Evolutionary conservation across 2,888 invertebrate genomes (phyloP).

Genomic region (Trichogramma evanescens): DNA sequence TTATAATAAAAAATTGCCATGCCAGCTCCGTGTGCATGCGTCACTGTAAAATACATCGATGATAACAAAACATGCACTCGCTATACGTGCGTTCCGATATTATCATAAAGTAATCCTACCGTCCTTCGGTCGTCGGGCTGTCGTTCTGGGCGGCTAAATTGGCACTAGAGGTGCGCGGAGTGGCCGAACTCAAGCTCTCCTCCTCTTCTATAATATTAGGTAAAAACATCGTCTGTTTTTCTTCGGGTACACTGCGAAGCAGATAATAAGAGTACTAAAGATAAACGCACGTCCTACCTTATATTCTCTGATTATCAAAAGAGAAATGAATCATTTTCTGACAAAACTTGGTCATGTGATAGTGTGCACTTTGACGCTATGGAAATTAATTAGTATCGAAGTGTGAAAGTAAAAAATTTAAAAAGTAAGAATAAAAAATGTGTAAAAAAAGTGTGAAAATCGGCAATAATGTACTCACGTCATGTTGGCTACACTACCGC

Average conservation of each 20-base stretch:
- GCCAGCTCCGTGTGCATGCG: neutral
- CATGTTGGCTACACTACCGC: conserved; percentile 55
- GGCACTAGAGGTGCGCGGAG: conserved; percentile 35
- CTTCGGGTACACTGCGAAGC: conserved; percentile 49
- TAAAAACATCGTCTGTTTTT: conserved; percentile 52
- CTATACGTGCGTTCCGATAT: neutral
- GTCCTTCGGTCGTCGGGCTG: conserved; percentile 33
- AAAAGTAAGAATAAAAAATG: neutral
- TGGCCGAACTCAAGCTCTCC: conserved; percentile 37
- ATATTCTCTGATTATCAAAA: too few species aligned
- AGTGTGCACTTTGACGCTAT: neutral
- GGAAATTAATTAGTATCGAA: neutral
- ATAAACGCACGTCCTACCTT: neutral
- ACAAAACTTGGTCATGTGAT: neutral
- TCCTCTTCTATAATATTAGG: conserved; percentile 53
- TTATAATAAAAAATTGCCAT: neutral
- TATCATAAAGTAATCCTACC: conserved; percentile 29
- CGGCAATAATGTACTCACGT: conserved; percentile 43
- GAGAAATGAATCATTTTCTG: too few species aligned
- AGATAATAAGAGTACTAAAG: neutral
- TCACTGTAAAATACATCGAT: too few species aligned
- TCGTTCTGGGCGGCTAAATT: conserved; percentile 31
- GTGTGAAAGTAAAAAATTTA: neutral
- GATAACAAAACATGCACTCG: neutral
- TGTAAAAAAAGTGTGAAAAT: neutral